Conservation (phyloP, 2,113 vertebrate species). For the Chrysochloris asiatica region DNA sequence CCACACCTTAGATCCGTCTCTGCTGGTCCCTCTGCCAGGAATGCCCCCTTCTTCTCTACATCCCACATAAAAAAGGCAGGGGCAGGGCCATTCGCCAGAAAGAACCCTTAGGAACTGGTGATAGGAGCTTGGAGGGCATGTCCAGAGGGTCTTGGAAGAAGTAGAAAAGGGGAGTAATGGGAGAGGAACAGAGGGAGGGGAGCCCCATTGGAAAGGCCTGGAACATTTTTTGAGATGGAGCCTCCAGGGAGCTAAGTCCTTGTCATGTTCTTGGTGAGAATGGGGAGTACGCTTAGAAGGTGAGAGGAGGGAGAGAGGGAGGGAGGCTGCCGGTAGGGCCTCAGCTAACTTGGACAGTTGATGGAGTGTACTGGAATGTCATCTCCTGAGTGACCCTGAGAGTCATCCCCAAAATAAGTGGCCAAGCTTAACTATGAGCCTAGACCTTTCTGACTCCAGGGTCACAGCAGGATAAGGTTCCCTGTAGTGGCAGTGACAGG, state of each 20-base stretch:
- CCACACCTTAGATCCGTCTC: too few species aligned
- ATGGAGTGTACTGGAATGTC: accelerated
- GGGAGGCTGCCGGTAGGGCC: background rate
- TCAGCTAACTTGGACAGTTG: background rate
- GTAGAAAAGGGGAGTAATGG: too few species aligned
- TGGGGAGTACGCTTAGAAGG: background rate
- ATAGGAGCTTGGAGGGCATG: background rate
- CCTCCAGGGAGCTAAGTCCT: background rate
- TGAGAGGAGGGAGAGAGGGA: accelerated
- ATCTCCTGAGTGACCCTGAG: background rate
- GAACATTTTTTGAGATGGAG: too few species aligned
- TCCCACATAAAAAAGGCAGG: background rate
- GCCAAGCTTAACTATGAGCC: background rate
- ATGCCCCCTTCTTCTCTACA: too few species aligned
- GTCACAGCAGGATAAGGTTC: background rate
- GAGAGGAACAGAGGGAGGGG: too few species aligned
- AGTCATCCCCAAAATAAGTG: background rate
- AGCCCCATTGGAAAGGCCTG: background rate
- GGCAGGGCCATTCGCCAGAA: too few species aligned
- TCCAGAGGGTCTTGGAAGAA: accelerated
- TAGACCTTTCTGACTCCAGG: background rate
- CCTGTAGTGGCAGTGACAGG: background rate
- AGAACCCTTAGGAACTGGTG: background rate
- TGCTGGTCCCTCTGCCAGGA: background rate
- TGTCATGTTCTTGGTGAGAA: background rate